These are phyloP conservation scores for Columba janthina DNA, from an alignment of 2,113 vertebrate species.

Conservation along the genomic window DNA sequence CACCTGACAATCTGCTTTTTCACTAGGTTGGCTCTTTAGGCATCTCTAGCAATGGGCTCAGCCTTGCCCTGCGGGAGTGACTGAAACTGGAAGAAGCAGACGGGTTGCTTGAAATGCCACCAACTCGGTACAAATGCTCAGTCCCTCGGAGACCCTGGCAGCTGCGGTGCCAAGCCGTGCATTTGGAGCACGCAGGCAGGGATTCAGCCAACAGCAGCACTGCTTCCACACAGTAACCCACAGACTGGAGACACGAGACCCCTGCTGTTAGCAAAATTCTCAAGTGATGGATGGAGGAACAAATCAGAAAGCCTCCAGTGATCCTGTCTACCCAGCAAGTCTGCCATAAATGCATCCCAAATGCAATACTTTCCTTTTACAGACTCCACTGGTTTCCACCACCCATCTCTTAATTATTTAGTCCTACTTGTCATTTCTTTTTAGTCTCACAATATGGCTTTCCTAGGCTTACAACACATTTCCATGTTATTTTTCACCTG, in stretches of 20 bases:
- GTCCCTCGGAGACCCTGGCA: not conserved
- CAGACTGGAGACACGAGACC: not conserved
- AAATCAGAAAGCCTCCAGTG: not conserved
- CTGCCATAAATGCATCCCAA: not conserved
- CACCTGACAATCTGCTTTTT: not conserved
- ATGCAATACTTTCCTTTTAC: not conserved
- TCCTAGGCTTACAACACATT: not conserved
- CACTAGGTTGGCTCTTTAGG: not conserved
- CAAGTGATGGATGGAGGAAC: not conserved
- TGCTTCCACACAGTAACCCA: not conserved
- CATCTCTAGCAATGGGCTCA: not conserved
- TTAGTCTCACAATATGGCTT: not conserved
- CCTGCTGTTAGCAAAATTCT: not conserved
- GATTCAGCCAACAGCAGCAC: not conserved
- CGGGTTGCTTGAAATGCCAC: not conserved
- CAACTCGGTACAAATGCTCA: not conserved
- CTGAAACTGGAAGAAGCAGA: not conserved
- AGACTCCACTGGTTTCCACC: not conserved
- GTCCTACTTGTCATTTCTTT: not conserved
- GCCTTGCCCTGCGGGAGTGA: not conserved
- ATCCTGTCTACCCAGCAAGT: not conserved
- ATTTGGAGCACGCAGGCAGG: not conserved
- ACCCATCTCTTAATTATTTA: not conserved
- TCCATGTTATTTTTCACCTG: not conserved
- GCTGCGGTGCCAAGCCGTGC: not conserved